These are phyloP conservation scores for Threskiornis aethiopicus DNA, from an alignment of 2,797 vertebrate genomes.

Conservation along the genomic window DNA sequence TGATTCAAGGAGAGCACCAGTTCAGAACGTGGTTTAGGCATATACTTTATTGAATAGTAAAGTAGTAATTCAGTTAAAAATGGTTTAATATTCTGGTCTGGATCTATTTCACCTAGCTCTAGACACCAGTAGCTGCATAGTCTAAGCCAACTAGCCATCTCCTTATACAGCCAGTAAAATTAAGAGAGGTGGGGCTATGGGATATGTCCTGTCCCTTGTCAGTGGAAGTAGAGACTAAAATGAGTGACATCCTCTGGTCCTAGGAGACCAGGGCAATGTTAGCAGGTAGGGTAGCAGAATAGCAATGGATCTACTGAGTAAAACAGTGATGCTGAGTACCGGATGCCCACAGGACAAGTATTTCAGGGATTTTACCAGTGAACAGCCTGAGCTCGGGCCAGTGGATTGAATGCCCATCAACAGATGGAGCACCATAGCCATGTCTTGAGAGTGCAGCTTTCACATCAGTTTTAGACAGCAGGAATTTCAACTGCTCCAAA, in stretches of 20 bases:
- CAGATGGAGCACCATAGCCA: neutral
- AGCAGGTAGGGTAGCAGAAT: neutral
- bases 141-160: neutral
- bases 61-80: neutral
- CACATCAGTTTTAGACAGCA: neutral
- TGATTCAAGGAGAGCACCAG: neutral
- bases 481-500: neutral
- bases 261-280: accelerated
- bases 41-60: neutral
- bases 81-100: neutral
- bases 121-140: neutral
- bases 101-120: neutral
- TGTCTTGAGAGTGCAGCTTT: neutral
- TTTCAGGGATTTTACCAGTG: neutral
- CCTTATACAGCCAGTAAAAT: neutral
- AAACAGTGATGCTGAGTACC: neutral
- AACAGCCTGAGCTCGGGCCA: neutral
- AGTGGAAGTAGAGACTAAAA: neutral
- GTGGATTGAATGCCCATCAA: neutral
- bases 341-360: accelerated
- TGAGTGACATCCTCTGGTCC: neutral
- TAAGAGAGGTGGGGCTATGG: neutral
- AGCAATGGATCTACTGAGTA: neutral
- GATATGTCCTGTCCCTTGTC: no score
- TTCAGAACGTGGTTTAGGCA: neutral